Conservation (phyloP, 2,797 vertebrate species). For the Leucoraja ocellata region DNA sequence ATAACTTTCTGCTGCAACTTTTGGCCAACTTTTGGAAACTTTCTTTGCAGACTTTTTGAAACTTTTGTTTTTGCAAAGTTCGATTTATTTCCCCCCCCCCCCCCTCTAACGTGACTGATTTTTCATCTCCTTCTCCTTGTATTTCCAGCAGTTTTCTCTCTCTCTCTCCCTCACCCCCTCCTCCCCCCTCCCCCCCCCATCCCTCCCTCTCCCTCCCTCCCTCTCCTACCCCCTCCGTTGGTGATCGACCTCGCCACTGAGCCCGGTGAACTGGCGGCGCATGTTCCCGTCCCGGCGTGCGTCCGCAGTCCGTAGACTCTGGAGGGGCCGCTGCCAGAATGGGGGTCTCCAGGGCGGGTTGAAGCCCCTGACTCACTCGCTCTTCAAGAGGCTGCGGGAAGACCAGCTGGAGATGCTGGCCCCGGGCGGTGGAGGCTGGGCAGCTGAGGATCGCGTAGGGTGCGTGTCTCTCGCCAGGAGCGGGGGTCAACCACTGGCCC, state of each 20-base stretch:
- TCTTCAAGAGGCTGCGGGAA: conserved; percentile 56
- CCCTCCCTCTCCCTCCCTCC: background rate
- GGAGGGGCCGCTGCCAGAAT: conserved; percentile 46
- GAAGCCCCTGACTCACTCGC: conserved; percentile 43
- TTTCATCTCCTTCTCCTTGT: too few species aligned
- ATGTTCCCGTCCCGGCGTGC: conserved; percentile 52
- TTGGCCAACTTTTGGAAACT: too few species aligned
- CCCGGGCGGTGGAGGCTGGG: conserved; percentile 50
- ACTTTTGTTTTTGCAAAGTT: too few species aligned
- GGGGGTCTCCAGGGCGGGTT: conserved; percentile 42
- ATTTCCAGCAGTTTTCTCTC: background rate
- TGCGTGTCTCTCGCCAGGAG: conserved; percentile 43
- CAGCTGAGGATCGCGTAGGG: conserved; percentile 41
- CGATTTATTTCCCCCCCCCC: too few species aligned
- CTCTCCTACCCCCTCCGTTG: background rate
- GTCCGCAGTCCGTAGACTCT: conserved; percentile 48
- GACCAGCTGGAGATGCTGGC: conserved; percentile 52
- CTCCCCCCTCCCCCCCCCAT: background rate
- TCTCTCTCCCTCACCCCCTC: too few species aligned
- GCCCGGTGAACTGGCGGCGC: conserved; percentile 24
- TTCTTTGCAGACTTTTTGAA: too few species aligned
- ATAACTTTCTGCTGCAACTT: too few species aligned
- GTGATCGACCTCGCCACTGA: background rate
- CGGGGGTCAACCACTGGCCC: conserved; percentile 42
- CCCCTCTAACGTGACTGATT: background rate